Base-by-base conservation (phyloP, 2,797 vertebrate species). In the Jordanella pulchra region DNA sequence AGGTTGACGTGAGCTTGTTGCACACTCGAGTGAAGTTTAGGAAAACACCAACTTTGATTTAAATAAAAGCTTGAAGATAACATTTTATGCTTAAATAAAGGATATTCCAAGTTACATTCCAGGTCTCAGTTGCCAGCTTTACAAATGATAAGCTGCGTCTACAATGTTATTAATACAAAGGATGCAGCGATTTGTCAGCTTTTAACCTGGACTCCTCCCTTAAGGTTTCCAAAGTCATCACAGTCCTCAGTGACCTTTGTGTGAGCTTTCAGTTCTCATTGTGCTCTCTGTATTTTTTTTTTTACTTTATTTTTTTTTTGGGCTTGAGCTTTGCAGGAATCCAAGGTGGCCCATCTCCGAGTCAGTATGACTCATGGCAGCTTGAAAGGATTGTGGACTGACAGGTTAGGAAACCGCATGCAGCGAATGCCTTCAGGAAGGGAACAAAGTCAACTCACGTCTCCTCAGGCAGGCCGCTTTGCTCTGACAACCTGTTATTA, bases 351-450 rank as follows among this genome's bases (percentile, higher is more conserved):
- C 88, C 82, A 60, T 87, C 82, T 82, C 75, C 54, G 61, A 82
- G 84, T 85, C 75, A 23, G 53, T 30, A 72, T 92, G 91, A 92
- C 84, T 92, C 91, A 91, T 76, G 65, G 0, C 69, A 80, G 79
- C 87, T 84, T 87, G 71, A 45, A 72, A 80, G 91, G 92, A 93
- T 92, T 92, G 89, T 55, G 25, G 89, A 81, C 89, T 81, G 91
- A 92, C 91, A 87, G 91, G 91, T 93, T 93, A 70, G 80, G 76
- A 87, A 89, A 89, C 84, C 80, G 42, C 91, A 83, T 79, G 47
- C 83, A 79, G 76, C 72, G 65, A 78, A 89, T 82, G 89, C 82
- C 89, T 89, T 58, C 45, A 45, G 84, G 86, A 80, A 44, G 65
- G 83, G 79, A 84, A 86, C 81, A 84, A 76, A 88, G 84, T 88